Percentiles rank a stretch among this genome's conserved stretches.
Conservation (phyloP, 2,888 invertebrate genomes). For the Gandaritis pyraliata region DNA sequence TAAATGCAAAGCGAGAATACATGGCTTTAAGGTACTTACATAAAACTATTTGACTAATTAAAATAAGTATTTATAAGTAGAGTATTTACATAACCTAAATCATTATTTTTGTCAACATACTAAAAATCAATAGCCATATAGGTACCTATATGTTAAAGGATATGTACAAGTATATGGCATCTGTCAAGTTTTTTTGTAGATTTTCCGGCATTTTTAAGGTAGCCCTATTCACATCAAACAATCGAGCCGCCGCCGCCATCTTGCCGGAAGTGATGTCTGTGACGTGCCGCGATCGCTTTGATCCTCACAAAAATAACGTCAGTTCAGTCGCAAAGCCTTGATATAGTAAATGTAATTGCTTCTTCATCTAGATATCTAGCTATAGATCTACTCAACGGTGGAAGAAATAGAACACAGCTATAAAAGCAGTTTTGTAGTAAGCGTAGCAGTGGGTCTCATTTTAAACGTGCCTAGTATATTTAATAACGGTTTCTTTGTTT, state of each 20-base stretch:
- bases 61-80: too few relatives aligned
- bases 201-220: slow-evolving; percentile 15
- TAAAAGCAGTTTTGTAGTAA: slow-evolving; percentile 2
- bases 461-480: too few relatives aligned
- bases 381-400: slow-evolving; percentile 7
- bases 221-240: slow-evolving; percentile 74
- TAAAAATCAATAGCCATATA: too few relatives aligned
- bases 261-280: slow-evolving; percentile 80
- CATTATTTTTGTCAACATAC: too few relatives aligned
- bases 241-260: slow-evolving; percentile 77
- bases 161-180: too few relatives aligned
- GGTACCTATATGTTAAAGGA: too few relatives aligned
- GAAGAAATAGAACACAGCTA: slow-evolving; percentile 7
- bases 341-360: slow-evolving; percentile 64
- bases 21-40: too few relatives aligned
- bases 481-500: too few relatives aligned
- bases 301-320: slow-evolving; percentile 77
- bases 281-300: slow-evolving; percentile 77
- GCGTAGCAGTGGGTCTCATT: too few relatives aligned
- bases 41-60: too few relatives aligned
- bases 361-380: slow-evolving; percentile 32
- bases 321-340: slow-evolving; percentile 53
- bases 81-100: too few relatives aligned
- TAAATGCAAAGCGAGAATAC: too few relatives aligned
- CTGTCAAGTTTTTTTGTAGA: background rate